A percentile compares a stretch with the other conserved stretches of the same genome.
These are phyloP conservation scores for Xyrichtys novacula DNA, from an alignment of 2,797 vertebrate species.

Conservation along the genomic window DNA sequence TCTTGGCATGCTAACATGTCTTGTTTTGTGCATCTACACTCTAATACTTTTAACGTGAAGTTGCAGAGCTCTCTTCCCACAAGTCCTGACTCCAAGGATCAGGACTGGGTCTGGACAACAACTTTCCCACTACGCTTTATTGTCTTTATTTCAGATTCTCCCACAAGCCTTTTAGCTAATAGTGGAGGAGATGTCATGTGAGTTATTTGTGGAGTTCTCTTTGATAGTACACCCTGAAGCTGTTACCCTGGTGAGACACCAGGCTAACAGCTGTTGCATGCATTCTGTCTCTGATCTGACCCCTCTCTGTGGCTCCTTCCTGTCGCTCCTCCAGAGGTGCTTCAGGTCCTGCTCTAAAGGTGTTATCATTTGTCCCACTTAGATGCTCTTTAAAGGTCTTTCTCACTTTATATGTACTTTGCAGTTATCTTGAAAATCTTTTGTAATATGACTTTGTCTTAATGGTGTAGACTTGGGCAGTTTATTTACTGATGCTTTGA, in stretches of 20 bases:
- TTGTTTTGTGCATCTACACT: not conserved
- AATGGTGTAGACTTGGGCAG: not conserved
- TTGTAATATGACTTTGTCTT: not conserved
- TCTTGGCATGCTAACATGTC: not conserved
- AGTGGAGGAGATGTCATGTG: not conserved
- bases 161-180: not conserved
- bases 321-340: not conserved
- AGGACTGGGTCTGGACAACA: not conserved
- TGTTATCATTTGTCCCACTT: too few species aligned
- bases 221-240: not conserved
- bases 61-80: not conserved
- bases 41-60: not conserved
- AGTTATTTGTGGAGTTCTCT: slow-evolving; percentile 6
- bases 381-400: not conserved
- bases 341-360: not conserved
- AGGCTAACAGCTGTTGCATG: not conserved
- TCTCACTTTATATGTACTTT: not conserved
- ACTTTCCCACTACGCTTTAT: not conserved
- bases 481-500: not conserved
- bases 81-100: slow-evolving; percentile 6
- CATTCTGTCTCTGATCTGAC: not conserved
- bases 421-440: not conserved
- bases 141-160: not conserved
- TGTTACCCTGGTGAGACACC: not conserved
- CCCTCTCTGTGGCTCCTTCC: not conserved